Conservation (phyloP, 2,888 invertebrate genomes). For the Glaucopsyche alexis region DNA sequence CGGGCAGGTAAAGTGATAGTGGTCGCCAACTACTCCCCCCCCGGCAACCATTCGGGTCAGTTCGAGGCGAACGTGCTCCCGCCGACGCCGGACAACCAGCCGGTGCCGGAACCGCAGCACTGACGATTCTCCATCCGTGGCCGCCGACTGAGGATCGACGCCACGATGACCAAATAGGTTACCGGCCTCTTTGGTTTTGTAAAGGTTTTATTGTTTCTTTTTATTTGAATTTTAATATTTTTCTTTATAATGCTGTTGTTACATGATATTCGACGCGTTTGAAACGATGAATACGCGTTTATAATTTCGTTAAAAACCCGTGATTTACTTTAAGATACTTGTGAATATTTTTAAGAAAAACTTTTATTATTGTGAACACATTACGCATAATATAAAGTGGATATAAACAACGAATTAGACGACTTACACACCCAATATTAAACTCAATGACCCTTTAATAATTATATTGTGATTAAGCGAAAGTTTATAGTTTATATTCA, state of each 20-base stretch:
- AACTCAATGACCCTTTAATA: not conserved
- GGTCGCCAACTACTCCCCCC: constrained; percentile 91
- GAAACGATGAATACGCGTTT: too few relatives aligned
- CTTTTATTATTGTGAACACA: too few relatives aligned
- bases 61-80: constrained; percentile 89
- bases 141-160: constrained; percentile 63
- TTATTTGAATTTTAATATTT: too few relatives aligned
- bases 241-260: too few relatives aligned
- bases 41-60: constrained; percentile 87
- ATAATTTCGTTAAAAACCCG: too few relatives aligned
- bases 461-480: not conserved
- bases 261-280: too few relatives aligned
- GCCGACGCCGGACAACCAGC: constrained; percentile 82
- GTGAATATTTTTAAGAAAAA: too few relatives aligned
- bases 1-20: constrained; percentile 89
- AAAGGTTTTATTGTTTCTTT: constrained; percentile 6
- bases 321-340: too few relatives aligned
- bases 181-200: constrained; percentile 32
- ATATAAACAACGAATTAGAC: not conserved
- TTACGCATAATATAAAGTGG: not conserved
- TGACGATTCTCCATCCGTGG: constrained; percentile 74
- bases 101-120: constrained; percentile 60
- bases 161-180: constrained; percentile 52
- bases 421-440: too few relatives aligned
- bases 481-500: not conserved